Conservation (phyloP, 2,113 vertebrate species). For the Alethe diademata region DNA sequence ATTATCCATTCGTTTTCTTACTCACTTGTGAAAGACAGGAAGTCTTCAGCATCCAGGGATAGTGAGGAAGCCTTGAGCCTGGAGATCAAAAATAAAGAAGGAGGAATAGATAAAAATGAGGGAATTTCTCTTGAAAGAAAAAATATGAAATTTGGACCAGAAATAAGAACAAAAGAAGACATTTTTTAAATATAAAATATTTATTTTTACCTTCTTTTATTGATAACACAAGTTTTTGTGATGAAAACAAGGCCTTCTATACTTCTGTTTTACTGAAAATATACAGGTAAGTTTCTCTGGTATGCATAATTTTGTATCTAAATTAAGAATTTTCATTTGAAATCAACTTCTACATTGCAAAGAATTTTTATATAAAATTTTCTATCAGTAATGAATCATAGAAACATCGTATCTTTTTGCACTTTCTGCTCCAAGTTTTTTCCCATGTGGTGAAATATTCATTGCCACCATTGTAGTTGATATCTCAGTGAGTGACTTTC, state of each 20-base stretch:
- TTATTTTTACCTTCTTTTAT: neutral
- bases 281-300: neutral
- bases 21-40: neutral
- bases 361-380: neutral
- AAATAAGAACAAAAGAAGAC: neutral
- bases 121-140: neutral
- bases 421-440: neutral
- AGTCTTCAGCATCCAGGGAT: neutral
- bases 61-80: neutral
- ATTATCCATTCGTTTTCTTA: neutral
- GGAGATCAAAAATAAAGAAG: neutral
- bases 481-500: neutral
- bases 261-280: neutral
- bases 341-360: neutral
- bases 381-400: neutral
- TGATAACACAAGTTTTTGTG: neutral
- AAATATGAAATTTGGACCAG: accelerated
- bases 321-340: neutral
- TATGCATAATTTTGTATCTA: neutral
- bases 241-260: neutral
- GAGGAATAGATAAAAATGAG: neutral
- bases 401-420: neutral
- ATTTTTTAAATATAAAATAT: neutral
- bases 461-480: neutral
- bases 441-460: neutral